Evolutionary conservation across 2,113 vertebrate species (phyloP).

Genomic region (Sebastes schlegelii): DNA sequence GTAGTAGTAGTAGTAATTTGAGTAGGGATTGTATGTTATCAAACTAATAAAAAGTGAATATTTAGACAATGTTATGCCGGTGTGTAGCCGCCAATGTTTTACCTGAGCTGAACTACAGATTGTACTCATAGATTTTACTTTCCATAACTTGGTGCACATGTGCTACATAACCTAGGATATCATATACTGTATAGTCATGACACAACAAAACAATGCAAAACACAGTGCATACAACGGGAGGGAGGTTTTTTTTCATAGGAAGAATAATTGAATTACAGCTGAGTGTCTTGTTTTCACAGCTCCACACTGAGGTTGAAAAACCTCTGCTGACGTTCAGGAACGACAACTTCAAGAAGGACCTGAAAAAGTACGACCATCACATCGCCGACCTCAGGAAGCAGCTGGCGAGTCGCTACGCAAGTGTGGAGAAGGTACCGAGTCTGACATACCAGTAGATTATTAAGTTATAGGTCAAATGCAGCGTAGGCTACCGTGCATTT

Average conservation of each 20-base stretch:
- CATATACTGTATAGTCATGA: not conserved
- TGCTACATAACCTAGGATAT: not conserved
- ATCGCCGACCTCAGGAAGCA: constrained; percentile 96
- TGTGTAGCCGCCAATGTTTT: too few relatives aligned
- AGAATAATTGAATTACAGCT: not conserved
- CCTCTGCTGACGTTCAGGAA: constrained; percentile 92
- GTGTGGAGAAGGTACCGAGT: constrained; percentile 93
- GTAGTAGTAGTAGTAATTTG: too few relatives aligned
- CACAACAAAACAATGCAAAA: not conserved
- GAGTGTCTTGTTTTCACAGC: constrained; percentile 77
- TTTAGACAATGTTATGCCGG: too few relatives aligned
- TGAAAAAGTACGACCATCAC: constrained; percentile 99
- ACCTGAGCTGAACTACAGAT: too few relatives aligned
- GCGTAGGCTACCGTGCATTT: too few relatives aligned
- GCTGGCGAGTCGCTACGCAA: constrained; percentile 90
- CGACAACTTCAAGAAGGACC: constrained; percentile 98
- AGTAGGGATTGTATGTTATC: too few relatives aligned
- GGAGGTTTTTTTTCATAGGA: not conserved
- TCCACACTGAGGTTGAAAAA: constrained; percentile 96
- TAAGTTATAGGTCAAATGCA: not conserved
- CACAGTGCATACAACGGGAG: not conserved
- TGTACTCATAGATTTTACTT: too few relatives aligned
- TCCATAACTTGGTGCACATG: too few relatives aligned
- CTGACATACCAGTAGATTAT: not conserved
- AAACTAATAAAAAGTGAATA: too few relatives aligned